Evolutionary conservation across 2,113 vertebrate genomes (phyloP).

Genomic region (Stegostoma tigrinum): DNA sequence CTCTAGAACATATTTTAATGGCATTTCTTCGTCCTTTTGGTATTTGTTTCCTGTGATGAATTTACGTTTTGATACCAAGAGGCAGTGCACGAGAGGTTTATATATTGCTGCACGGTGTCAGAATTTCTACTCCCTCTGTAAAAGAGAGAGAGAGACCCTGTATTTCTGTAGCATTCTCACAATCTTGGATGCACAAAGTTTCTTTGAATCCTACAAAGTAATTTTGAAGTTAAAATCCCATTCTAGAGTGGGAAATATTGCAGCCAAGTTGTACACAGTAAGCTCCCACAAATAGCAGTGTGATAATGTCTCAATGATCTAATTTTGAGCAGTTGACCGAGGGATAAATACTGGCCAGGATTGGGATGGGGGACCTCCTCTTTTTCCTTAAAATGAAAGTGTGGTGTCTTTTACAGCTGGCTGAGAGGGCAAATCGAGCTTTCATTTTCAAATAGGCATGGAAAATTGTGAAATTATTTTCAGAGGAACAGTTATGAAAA

Average conservation of each 20-base stretch:
- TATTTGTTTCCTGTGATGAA: background rate
- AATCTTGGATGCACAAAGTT: background rate
- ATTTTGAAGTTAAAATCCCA: no score
- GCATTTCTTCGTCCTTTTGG: background rate
- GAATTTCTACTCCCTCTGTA: background rate
- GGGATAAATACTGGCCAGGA: background rate
- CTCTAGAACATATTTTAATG: background rate
- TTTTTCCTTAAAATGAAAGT: background rate
- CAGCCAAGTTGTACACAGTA: background rate
- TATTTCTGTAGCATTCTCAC: background rate
- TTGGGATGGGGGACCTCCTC: background rate
- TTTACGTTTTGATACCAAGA: background rate
- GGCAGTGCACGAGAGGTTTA: background rate
- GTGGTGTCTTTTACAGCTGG: background rate
- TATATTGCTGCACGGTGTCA: background rate
- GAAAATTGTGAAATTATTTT: background rate
- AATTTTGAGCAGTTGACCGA: background rate
- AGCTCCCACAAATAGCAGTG: background rate
- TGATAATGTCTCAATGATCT: background rate
- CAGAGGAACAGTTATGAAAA: background rate
- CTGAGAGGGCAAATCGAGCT: background rate
- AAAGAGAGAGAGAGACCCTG: background rate
- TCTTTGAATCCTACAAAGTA: background rate
- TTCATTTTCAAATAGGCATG: background rate
- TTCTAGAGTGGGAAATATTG: background rate